These are phyloP conservation scores for Slavum lentiscoides DNA, from an alignment of 2,888 invertebrate species.

Conservation along the genomic window DNA sequence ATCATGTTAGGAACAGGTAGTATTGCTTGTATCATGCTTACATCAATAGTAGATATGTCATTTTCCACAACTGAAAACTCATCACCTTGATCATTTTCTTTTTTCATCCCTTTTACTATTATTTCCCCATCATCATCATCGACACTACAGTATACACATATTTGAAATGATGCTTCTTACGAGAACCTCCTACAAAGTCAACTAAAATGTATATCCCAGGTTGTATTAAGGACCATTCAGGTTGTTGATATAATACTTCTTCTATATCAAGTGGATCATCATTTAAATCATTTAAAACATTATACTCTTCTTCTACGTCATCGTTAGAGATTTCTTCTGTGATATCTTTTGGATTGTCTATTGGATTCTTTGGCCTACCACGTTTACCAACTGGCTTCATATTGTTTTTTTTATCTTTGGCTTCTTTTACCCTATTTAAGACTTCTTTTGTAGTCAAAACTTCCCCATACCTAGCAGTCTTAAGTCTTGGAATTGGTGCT, in stretches of 20 bases:
- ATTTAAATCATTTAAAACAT: slow-evolving; percentile 22
- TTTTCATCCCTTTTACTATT: slow-evolving; percentile 21
- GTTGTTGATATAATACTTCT: slow-evolving; percentile 28
- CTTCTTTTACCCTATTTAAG: slow-evolving; percentile 21
- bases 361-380: slow-evolving; percentile 25
- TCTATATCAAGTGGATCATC: background rate
- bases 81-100: slow-evolving; percentile 18
- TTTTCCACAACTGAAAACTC: slow-evolving; percentile 4
- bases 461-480: slow-evolving; percentile 31
- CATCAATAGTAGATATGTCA: slow-evolving; percentile 14
- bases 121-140: slow-evolving; percentile 15
- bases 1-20: background rate
- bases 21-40: background rate
- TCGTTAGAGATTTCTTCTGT: background rate
- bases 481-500: slow-evolving; percentile 23
- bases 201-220: slow-evolving; percentile 19
- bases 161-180: slow-evolving; percentile 26
- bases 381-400: slow-evolving; percentile 5
- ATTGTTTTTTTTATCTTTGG: slow-evolving; percentile 17
- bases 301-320: slow-evolving; percentile 13
- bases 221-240: slow-evolving; percentile 3
- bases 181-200: slow-evolving; percentile 15
- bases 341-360: background rate
- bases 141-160: slow-evolving; percentile 36
- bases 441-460: slow-evolving; percentile 40